Percentiles rank a stretch among this genome's conserved stretches.
phyloP scores from a whole-genome alignment of 2,113 vertebrate genomes.

The Orientallactaga bullata region DNA sequence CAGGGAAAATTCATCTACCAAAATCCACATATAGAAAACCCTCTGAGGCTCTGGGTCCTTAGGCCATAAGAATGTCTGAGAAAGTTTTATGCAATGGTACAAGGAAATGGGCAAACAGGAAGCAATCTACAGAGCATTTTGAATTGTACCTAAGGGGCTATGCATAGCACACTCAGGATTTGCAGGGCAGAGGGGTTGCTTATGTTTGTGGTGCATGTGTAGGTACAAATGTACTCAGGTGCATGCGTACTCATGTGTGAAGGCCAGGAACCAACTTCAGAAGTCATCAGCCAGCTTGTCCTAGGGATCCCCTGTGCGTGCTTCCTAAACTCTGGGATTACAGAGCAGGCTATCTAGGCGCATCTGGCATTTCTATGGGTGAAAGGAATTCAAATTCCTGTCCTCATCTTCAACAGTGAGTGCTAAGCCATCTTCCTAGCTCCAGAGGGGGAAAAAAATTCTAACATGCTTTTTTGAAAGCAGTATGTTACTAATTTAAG shows the following conservation, averaged over 20 bases:
- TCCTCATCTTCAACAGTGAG: no score
- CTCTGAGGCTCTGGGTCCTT: neutral
- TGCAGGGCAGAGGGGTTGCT: neutral
- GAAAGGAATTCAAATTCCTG: no score
- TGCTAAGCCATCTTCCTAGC: no score
- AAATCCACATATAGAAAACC: neutral
- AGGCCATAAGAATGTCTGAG: neutral
- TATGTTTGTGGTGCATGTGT: no score
- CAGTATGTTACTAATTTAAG: constrained; percentile 10
- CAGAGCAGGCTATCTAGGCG: no score
- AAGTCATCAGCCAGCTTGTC: no score
- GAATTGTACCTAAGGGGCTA: neutral
- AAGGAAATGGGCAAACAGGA: neutral
- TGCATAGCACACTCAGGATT: neutral
- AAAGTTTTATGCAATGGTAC: constrained; percentile 31
- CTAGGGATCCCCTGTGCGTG: no score
- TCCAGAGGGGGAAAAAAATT: neutral
- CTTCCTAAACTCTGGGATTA: no score
- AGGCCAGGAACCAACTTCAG: no score
- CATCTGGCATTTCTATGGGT: no score
- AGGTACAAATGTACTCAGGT: no score
- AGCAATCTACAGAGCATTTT: neutral
- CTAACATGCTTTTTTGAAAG: neutral
- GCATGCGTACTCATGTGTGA: no score
- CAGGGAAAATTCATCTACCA: constrained; percentile 38